Evolutionary conservation across 2,113 vertebrate genomes (phyloP), one percentile per base, ranked within the genome.

Genomic region (Psittacara wagleri): DNA sequence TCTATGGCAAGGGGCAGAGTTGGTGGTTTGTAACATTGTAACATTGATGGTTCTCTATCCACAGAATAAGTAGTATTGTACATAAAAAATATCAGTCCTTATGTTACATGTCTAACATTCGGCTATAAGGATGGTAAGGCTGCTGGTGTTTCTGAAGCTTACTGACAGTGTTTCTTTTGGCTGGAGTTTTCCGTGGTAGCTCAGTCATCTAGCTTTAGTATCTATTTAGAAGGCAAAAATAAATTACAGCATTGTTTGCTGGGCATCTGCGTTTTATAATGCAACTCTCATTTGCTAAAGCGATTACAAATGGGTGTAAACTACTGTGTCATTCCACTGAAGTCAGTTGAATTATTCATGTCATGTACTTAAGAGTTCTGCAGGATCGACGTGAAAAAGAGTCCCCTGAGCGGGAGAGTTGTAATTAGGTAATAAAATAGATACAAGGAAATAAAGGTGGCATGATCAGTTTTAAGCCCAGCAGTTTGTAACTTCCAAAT

Each of bases 321-420:
- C 35, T 75, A 2, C 59, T 68, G 29, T 63, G 48, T 37, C 25
- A 43, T 86, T 83, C n/a, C 23, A 17, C 13, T 66, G 75, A 93
- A 88, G 17, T 51, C 57, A 54, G 43, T 17, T 93, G 83, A 92
- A 78, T 90, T 95, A 90, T 81, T 95, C 64, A 69, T 88, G n/a
- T 77, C 55, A 35, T 44, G 28, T 54, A 66, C 63, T 66, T 73
- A 14, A 41, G 24, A 48, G 13, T 70, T 92, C 61, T 67, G 46
- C 41, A 63, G 61, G 51, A 83, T 12, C 9, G 3, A 74, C 41
- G 54, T 39, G 62, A 33, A 88, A 79, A 88, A 44, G 6, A 19
- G 6, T 93, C 74, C 48, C 75, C 69, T 52, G 75, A 87, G 85
- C 2, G 2, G 10, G 25, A 13, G 35, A 10, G 16, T n/a, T 83